A percentile compares a stretch with the other conserved stretches of the same genome.
Evolutionary conservation across 2,797 vertebrate genomes (phyloP).

Genomic region (Macropus fuliginosus): DNA sequence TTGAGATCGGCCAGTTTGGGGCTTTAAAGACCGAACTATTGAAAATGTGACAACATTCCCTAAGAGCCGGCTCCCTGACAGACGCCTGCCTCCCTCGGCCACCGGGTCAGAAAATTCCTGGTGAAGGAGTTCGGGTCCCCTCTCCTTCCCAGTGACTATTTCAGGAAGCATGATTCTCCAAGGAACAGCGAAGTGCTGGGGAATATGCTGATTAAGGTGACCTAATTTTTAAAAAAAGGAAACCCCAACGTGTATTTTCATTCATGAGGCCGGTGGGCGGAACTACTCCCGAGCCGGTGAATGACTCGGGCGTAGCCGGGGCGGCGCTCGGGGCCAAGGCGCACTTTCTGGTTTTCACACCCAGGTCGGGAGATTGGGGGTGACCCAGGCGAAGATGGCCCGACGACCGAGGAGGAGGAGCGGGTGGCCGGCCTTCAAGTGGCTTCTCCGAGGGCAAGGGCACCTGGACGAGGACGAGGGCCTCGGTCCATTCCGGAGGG

Average conservation of each 20-base stretch:
- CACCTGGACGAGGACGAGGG: background rate
- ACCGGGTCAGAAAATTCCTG: too few relatives aligned
- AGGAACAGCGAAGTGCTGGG: background rate
- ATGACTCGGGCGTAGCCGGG: conserved; percentile 28
- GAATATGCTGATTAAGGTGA: conserved; percentile 55
- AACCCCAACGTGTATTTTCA: conserved; percentile 47
- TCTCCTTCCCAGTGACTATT: background rate
- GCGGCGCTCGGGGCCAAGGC: background rate
- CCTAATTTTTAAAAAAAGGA: background rate
- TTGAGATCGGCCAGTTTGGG: background rate
- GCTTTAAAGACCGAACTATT: conserved; percentile 7
- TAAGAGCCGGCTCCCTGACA: too few relatives aligned
- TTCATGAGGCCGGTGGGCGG: conserved; percentile 78
- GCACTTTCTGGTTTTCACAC: background rate
- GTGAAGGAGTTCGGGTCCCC: background rate
- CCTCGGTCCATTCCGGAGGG: background rate
- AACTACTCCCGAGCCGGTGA: conserved; percentile 58
- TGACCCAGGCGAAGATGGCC: background rate
- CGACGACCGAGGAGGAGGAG: background rate
- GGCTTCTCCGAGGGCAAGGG: background rate
- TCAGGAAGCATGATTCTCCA: conserved; percentile 2
- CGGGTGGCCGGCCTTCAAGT: background rate
- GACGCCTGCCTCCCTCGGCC: background rate
- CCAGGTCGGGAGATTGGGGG: background rate
- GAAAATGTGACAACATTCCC: background rate